Base-by-base conservation (phyloP, 1,140 invertebrate species). In the Drosophila littoralis region DNA sequence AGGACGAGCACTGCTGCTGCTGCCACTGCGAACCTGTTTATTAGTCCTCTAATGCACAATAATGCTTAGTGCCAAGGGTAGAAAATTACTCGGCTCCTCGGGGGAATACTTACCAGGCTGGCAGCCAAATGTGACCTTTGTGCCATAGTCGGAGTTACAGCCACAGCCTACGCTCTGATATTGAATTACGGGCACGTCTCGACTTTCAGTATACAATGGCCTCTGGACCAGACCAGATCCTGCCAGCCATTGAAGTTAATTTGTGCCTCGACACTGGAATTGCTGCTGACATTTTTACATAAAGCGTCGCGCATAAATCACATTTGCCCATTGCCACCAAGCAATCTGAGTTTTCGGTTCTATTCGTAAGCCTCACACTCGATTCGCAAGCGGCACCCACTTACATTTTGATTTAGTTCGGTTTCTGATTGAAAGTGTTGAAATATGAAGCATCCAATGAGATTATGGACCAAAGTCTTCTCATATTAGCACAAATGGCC, bases 1-100 rank as follows among this genome's bases (percentile, higher is more conserved):
- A 40, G 57, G 54, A 22, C 2, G 38, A 50, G 64, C 38, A 60
- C 46, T 54, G 22, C 10, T 43, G 22, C 10, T 43, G 65, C 46
- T 45, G 64, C 55, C 74, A 68, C 63, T 86, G 84, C 68, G 84
- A 89, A 89, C 85, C 84, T 89, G 84, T 89, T 89, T 89, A 89
- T 89, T 89, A 89, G 84, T 84, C 77, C 85, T 89, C 84, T 89
- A 89, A 89, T 89, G 84, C 84, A 89, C 84, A 89, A 89, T 89
- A 89, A 89, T 89, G 83, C 85, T 89, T 84, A 90, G 85, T 89
- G 84, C 84, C 85, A 73, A 84, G 84, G 84, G 84, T 89, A 89
- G 84, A 58, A 89, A 89, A 90, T 89, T 89, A 89, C 74, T 81
- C 68, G 80, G 68, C 43, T 72, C 70, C 84, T 68, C 60, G 43